phyloP scores from a whole-genome alignment of 2,888 invertebrate genomes.

The Hirtodrosophila cameraria region DNA sequence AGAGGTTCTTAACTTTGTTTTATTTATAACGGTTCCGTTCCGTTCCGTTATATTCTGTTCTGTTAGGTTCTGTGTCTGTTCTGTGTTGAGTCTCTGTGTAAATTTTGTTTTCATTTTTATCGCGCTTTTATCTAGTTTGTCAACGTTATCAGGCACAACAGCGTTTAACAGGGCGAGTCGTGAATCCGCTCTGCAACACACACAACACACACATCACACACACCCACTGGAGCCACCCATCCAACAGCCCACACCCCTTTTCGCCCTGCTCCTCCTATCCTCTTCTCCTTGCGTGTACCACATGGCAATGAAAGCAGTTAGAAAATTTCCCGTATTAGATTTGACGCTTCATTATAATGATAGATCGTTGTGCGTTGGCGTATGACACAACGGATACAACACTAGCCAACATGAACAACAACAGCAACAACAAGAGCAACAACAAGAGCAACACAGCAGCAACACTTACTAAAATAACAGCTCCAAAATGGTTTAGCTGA shows the following conservation, averaged over 20 bases:
- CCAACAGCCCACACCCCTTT: background rate
- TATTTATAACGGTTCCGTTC: constrained; percentile 66
- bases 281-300: constrained; percentile 32
- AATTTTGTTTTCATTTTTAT: constrained; percentile 65
- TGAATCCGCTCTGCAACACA: constrained; percentile 10
- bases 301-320: constrained; percentile 61
- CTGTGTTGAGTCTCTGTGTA: constrained; percentile 39
- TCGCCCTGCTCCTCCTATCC: background rate
- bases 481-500: no score
- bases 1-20: constrained; percentile 52
- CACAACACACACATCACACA: constrained; percentile 14
- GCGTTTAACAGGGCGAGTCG: constrained; percentile 43
- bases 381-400: constrained; percentile 31
- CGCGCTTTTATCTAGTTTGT: constrained; percentile 77
- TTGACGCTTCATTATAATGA: constrained; percentile 77
- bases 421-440: constrained; percentile 5
- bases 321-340: constrained; percentile 68
- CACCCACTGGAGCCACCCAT: constrained; percentile 24
- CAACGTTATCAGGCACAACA: constrained; percentile 64
- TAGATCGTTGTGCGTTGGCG: constrained; percentile 67
- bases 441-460: background rate
- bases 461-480: background rate
- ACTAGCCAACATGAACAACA: background rate
- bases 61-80: constrained; percentile 9
- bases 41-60: constrained; percentile 9